A percentile compares a stretch with the other conserved stretches of the same genome.
phyloP scores from a whole-genome alignment of 2,888 invertebrate genomes.

The Uropetala carovei region DNA sequence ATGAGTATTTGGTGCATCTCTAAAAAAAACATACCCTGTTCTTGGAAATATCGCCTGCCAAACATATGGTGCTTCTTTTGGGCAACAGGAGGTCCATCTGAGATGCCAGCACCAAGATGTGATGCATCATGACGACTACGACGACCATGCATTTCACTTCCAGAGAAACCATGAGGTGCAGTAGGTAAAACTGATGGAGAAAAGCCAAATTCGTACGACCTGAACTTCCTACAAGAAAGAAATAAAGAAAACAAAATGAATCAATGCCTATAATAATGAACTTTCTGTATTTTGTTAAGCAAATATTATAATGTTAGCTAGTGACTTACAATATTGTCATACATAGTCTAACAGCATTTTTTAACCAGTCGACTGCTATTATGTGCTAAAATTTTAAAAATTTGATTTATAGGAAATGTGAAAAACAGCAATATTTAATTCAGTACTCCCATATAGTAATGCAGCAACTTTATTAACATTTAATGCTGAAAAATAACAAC shows the following conservation, averaged over 20 bases:
- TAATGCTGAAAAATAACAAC: no score
- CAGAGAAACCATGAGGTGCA: constrained; percentile 51
- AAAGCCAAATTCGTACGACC: constrained; percentile 53
- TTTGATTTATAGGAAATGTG: not conserved
- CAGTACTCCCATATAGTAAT: no score
- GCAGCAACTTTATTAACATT: no score
- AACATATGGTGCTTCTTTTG: constrained; percentile 97
- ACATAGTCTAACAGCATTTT: no score
- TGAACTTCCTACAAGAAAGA: constrained; percentile 10
- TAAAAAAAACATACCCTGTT: constrained; percentile 70
- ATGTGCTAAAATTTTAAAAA: not conserved
- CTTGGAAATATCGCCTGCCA: constrained; percentile 91
- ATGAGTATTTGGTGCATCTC: no score
- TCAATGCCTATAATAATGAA: no score
- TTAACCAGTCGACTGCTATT: no score
- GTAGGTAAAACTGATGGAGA: constrained; percentile 41
- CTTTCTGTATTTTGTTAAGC: no score
- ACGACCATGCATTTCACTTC: constrained; percentile 66
- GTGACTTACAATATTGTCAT: no score
- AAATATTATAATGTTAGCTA: no score
- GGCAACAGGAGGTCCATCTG: constrained; percentile 79
- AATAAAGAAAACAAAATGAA: not conserved
- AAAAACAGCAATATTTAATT: no score
- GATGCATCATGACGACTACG: constrained; percentile 49
- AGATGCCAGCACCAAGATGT: constrained; percentile 34